Conservation (phyloP, 2,113 vertebrate species). For the Gopherus evgoodei region DNA sequence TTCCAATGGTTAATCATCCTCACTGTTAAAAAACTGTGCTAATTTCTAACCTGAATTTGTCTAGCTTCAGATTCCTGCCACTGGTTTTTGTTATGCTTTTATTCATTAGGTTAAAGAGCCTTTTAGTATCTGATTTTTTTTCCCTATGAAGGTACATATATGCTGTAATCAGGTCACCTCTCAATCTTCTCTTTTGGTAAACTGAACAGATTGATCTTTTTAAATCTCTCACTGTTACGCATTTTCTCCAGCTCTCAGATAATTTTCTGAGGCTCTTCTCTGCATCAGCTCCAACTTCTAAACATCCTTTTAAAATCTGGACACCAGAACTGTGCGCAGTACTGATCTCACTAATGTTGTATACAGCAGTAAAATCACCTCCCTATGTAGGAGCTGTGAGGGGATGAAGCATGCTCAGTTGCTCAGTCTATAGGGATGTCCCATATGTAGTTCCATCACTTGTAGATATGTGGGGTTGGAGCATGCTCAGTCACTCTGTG, state of each 20-base stretch:
- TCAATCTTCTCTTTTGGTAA: background rate
- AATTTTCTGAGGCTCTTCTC: background rate
- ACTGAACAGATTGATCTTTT: background rate
- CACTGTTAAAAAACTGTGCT: background rate
- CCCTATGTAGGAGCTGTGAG: too few species aligned
- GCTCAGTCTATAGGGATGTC: too few species aligned
- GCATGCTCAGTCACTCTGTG: background rate
- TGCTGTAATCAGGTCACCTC: background rate
- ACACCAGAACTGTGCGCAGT: too few species aligned
- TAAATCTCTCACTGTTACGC: background rate
- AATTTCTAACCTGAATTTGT: too few species aligned
- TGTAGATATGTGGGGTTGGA: background rate
- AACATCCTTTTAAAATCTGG: too few species aligned
- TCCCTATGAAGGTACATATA: background rate
- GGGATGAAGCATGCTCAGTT: too few species aligned
- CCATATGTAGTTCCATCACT: too few species aligned
- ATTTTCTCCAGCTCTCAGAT: background rate
- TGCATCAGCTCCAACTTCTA: background rate
- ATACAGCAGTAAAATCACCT: too few species aligned
- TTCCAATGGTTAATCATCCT: background rate
- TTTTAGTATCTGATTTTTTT: background rate
- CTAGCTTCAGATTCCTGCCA: rapidly evolving
- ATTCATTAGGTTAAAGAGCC: too few species aligned
- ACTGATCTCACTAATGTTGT: too few species aligned
- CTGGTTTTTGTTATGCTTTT: background rate